phyloP scores from a whole-genome alignment of 2,797 vertebrate genomes.

The Sebastes diploproa region DNA sequence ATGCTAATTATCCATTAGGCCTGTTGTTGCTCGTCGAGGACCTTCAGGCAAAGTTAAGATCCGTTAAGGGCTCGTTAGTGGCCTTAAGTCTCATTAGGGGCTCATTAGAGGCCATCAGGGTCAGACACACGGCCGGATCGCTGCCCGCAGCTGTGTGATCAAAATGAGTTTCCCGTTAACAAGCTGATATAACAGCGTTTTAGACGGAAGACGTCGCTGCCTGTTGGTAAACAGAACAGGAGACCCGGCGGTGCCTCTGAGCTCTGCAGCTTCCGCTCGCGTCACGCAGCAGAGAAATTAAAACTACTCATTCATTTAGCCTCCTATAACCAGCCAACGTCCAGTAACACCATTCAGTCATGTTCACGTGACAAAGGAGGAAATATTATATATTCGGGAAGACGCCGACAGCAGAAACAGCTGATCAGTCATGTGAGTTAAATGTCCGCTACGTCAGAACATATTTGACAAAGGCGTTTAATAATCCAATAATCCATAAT shows the following conservation, averaged over 20 bases:
- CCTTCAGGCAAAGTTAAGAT: constrained; percentile 19
- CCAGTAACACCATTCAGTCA: background rate
- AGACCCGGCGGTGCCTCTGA: background rate
- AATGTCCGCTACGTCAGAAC: no score
- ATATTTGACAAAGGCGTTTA: no score
- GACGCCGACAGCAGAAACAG: no score
- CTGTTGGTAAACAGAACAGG: constrained; percentile 7
- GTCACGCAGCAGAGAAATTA: background rate
- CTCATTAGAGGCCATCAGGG: constrained; percentile 51
- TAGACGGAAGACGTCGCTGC: background rate
- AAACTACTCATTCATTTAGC: background rate
- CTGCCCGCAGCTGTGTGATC: constrained; percentile 7
- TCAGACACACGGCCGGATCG: constrained; percentile 22
- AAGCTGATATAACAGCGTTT: background rate
- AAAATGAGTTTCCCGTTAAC: constrained; percentile 40
- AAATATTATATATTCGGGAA: background rate
- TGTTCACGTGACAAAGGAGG: background rate
- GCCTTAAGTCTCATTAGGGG: constrained; percentile 48
- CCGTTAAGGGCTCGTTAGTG: constrained; percentile 37
- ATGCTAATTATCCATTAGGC: constrained; percentile 45
- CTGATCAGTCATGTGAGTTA: no score
- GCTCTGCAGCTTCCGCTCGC: background rate
- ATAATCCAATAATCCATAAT: no score
- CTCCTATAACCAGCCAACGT: background rate
- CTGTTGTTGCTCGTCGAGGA: constrained; percentile 27